Evolutionary conservation across 2,888 invertebrate species (phyloP).

Genomic region (Clostera curtula): DNA sequence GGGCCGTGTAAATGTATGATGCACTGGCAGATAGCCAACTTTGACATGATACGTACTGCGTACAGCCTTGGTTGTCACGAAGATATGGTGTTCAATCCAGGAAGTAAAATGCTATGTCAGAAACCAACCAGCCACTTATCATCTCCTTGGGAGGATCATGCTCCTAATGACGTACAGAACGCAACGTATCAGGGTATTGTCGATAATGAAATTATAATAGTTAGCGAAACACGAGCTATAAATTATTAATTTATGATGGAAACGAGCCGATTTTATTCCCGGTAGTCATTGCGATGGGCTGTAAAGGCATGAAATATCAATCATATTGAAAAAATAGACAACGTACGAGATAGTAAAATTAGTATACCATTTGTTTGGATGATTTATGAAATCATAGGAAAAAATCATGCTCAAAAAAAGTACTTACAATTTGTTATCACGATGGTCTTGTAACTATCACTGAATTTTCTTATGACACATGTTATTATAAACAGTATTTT

Average conservation of each 20-base stretch:
- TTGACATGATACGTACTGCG: slow-evolving; percentile 27
- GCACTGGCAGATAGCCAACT: slow-evolving; percentile 45
- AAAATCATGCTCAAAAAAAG: slow-evolving; percentile 30
- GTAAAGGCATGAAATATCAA: too few relatives aligned
- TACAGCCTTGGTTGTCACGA: slow-evolving; percentile 27
- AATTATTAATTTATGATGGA: slow-evolving; percentile 12
- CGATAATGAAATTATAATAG: slow-evolving; percentile 29
- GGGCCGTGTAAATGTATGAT: slow-evolving; percentile 28
- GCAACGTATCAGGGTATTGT: slow-evolving; percentile 29
- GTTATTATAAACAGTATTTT: slow-evolving; percentile 34
- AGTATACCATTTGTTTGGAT: slow-evolving; percentile 16
- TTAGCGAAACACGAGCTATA: slow-evolving; percentile 18
- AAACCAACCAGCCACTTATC: slow-evolving; percentile 30
- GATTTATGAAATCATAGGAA: slow-evolving; percentile 41
- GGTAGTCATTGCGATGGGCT: too few relatives aligned
- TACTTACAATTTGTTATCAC: slow-evolving; percentile 45
- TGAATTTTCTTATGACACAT: slow-evolving; percentile 25
- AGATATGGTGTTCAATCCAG: too few relatives aligned
- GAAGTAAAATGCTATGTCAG: slow-evolving; percentile 24
- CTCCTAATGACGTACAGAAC: slow-evolving; percentile 27
- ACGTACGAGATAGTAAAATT: too few relatives aligned
- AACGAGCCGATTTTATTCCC: too few relatives aligned
- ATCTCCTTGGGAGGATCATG: slow-evolving; percentile 45
- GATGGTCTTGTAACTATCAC: too few relatives aligned
- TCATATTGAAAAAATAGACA: too few relatives aligned